Evolutionary conservation across 2,113 vertebrate genomes (phyloP).

Genomic region (Willisornis vidua): DNA sequence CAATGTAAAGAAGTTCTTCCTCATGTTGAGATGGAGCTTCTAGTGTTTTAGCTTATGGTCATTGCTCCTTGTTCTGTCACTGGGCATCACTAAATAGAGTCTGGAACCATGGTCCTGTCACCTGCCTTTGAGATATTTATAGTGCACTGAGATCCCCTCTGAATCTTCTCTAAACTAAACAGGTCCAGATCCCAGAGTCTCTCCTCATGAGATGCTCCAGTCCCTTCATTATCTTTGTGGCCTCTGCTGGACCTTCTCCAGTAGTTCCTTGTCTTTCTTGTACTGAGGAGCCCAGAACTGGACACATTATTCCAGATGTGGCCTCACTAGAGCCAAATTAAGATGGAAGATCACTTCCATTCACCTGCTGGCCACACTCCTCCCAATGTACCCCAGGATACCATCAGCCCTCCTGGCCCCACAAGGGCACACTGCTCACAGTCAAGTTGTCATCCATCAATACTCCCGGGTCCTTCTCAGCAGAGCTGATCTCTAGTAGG

Average conservation of each 20-base stretch:
- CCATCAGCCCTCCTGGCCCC: background rate
- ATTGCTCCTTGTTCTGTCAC: rapidly evolving
- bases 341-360: background rate
- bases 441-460: background rate
- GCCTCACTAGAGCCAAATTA: rapidly evolving
- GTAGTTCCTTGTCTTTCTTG: background rate
- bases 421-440: background rate
- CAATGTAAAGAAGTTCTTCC: background rate
- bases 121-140: background rate
- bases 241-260: background rate
- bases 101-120: background rate
- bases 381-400: background rate
- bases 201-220: background rate
- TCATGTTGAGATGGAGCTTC: background rate
- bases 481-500: background rate
- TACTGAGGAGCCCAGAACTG: background rate
- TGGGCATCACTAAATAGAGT: background rate
- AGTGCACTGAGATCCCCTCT: background rate
- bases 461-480: background rate
- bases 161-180: background rate
- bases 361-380: background rate
- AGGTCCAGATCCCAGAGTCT: background rate
- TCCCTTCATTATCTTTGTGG: background rate
- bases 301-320: background rate
- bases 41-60: background rate